Evolutionary conservation across 53 echinoderm and acorn worm genomes (phyloP).

Genomic region (Mesocentrotus franciscanus): DNA sequence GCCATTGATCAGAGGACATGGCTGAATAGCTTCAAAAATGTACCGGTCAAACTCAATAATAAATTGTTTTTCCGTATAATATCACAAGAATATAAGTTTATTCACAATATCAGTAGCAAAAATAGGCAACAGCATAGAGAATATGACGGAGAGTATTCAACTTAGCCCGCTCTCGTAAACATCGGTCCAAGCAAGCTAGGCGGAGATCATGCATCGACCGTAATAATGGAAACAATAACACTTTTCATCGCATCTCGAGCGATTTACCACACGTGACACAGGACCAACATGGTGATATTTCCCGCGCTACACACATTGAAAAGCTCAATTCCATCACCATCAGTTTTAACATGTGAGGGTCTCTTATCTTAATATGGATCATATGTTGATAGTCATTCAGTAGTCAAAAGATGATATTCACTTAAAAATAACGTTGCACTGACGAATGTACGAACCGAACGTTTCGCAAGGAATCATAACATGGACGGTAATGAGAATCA

Average conservation of each 20-base stretch:
- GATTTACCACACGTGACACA: slow-evolving; percentile 63
- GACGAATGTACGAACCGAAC: slow-evolving; percentile 10
- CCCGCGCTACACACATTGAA: slow-evolving; percentile 45
- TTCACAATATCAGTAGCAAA: background rate
- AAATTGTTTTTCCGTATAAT: background rate
- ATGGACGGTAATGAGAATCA: slow-evolving; percentile 70
- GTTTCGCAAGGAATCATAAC: slow-evolving; percentile 16
- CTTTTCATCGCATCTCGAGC: background rate
- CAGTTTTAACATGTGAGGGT: background rate
- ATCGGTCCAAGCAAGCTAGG: background rate
- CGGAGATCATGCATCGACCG: background rate
- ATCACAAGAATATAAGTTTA: background rate
- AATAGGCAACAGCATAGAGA: background rate
- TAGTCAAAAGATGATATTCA: background rate
- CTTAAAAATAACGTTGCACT: background rate
- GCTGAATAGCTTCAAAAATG: slow-evolving; percentile 16
- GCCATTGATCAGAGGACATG: slow-evolving; percentile 27
- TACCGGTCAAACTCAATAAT: background rate
- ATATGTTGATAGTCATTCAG: background rate
- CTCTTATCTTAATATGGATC: background rate
- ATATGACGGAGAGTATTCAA: background rate
- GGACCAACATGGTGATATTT: slow-evolving; percentile 45
- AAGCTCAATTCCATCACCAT: background rate
- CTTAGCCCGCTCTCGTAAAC: background rate
- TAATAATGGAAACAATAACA: slow-evolving; percentile 50